Evolutionary conservation across 2,797 vertebrate species (phyloP).

Genomic region (Enteromius mattozi): DNA sequence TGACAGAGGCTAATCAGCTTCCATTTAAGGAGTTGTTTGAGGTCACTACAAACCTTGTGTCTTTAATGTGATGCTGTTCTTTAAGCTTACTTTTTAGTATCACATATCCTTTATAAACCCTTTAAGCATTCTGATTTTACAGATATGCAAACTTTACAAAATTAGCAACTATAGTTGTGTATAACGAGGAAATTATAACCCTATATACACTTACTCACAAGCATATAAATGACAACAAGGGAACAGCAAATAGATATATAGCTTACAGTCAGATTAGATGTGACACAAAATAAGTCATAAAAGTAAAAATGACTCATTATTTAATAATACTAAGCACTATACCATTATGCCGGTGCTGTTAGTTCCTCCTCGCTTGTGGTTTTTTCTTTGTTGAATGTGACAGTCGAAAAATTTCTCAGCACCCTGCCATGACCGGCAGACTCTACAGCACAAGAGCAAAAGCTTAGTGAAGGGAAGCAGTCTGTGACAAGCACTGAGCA

Average conservation of each 20-base stretch:
- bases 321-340: slow-evolving; percentile 4
- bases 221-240: neutral
- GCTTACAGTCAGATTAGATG: neutral
- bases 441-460: slow-evolving; percentile 26
- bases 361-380: slow-evolving; percentile 9
- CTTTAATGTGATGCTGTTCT: neutral
- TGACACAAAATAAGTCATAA: neutral
- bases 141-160: neutral
- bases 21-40: slow-evolving; percentile 28
- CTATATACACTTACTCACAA: neutral
- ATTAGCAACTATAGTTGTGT: neutral
- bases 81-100: slow-evolving; percentile 26
- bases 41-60: neutral
- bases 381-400: slow-evolving; percentile 11
- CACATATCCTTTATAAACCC: neutral
- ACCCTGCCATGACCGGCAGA: slow-evolving; percentile 43
- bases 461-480: slow-evolving; percentile 31
- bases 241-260: neutral
- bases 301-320: neutral
- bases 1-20: neutral
- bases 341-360: slow-evolving; percentile 48
- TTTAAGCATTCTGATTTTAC: neutral
- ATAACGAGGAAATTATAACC: neutral
- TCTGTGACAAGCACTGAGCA: slow-evolving; percentile 24
- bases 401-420: slow-evolving; percentile 36